Conservation (phyloP, 2,888 invertebrate genomes). For the Andrena hattorfiana region DNA sequence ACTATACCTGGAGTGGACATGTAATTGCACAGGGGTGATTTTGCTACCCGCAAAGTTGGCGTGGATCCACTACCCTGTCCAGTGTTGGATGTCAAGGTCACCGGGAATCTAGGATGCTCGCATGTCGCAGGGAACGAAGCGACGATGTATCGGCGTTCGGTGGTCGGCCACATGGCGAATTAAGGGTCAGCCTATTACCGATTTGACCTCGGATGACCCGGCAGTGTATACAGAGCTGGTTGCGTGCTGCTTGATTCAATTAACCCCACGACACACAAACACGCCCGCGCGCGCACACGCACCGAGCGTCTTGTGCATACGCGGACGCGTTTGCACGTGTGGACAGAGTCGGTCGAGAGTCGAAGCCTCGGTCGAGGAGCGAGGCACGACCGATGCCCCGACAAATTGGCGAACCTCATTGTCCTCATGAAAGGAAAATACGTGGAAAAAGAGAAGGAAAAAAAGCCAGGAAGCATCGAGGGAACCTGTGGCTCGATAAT, state of each 20-base stretch:
- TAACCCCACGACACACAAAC: conserved; percentile 78
- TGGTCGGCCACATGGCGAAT: conserved; percentile 76
- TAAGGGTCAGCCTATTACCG: conserved; percentile 82
- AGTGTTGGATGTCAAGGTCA: conserved; percentile 68
- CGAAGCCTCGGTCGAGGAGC: conserved; percentile 19
- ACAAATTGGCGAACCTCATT: conserved; percentile 60
- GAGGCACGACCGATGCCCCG: conserved; percentile 45
- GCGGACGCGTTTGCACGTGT: conserved; percentile 65
- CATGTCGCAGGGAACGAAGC: conserved; percentile 71
- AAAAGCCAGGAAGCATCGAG: not conserved
- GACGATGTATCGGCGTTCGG: conserved; percentile 77
- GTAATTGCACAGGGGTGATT: conserved; percentile 42
- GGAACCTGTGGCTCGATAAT: conserved; percentile 33
- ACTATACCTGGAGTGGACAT: not conserved
- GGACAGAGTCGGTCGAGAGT: conserved; percentile 15
- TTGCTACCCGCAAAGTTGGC: conserved; percentile 65
- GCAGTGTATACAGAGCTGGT: conserved; percentile 78
- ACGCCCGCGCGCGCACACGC: conserved; percentile 43
- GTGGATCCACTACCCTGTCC: conserved; percentile 61
- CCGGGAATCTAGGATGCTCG: conserved; percentile 66
- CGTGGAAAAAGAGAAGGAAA: not conserved
- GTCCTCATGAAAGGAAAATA: conserved; percentile 31
- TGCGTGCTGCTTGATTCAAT: conserved; percentile 83
- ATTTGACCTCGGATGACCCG: conserved; percentile 83
- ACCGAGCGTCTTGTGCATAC: conserved; percentile 34